phyloP scores from a whole-genome alignment of 1,140 invertebrate genomes.

The Brachionus rotundiformis region DNA sequence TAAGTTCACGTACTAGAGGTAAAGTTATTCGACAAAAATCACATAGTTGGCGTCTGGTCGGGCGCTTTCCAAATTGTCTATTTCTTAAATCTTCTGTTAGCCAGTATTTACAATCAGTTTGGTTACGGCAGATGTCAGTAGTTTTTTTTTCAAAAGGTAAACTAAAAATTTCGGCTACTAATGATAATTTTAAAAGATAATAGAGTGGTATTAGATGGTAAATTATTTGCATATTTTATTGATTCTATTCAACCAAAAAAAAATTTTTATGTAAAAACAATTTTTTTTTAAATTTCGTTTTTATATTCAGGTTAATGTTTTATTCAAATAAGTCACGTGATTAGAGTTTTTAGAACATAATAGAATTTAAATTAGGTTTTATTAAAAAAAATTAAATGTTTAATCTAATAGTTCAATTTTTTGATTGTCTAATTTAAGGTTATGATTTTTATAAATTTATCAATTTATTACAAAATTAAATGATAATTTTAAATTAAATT shows the following conservation, averaged over 20 bases:
- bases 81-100: slow-evolving; percentile 19
- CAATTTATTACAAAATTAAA: too few species aligned
- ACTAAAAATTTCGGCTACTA: neutral
- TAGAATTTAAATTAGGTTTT: neutral
- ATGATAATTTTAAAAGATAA: neutral
- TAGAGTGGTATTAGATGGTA: neutral
- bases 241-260: neutral
- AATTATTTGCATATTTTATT: neutral
- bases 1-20: slow-evolving; percentile 25
- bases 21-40: slow-evolving; percentile 35
- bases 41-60: slow-evolving; percentile 3
- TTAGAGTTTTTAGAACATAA: neutral
- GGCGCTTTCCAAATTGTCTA: neutral
- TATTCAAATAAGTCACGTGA: neutral
- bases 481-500: too few species aligned
- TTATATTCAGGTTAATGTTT: neutral
- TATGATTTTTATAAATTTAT: too few species aligned
- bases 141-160: slow-evolving; percentile 21
- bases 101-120: slow-evolving; percentile 26
- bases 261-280: neutral
- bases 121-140: neutral
- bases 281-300: neutral
- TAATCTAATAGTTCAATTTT: too few species aligned
- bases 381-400: too few species aligned
- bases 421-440: too few species aligned